A percentile compares a stretch with the other conserved stretches of the same genome.
phyloP scores from a whole-genome alignment of 92 coral and sea anemone species.

The Galaxea fascicularis region DNA sequence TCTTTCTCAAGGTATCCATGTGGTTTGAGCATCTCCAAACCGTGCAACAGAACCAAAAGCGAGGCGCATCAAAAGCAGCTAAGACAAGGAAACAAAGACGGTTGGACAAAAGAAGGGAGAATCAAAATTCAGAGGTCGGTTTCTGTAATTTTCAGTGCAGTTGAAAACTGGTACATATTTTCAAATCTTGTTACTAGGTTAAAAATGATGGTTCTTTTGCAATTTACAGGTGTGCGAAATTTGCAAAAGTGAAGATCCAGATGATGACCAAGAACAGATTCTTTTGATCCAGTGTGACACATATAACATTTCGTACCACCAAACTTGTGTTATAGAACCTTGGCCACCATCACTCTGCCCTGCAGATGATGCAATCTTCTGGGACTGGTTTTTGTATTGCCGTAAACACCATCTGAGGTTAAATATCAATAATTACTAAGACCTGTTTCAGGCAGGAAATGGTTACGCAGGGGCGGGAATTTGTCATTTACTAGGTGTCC shows the following conservation, averaged over 20 bases:
- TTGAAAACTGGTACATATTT: background rate
- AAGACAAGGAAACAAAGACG: slow-evolving; percentile 25
- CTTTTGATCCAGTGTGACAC: slow-evolving; percentile 39
- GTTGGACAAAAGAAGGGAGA: background rate
- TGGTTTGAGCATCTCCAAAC: slow-evolving; percentile 39
- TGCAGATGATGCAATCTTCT: slow-evolving; percentile 2
- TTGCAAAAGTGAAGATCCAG: slow-evolving; percentile 38
- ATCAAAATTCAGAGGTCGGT: background rate
- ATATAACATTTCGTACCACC: slow-evolving; percentile 33
- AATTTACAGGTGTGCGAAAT: slow-evolving; percentile 31
- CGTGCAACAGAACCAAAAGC: slow-evolving; percentile 28
- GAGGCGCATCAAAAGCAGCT: slow-evolving; percentile 44
- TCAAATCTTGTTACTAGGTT: background rate
- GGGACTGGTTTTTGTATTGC: slow-evolving; percentile 32
- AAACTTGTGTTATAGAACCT: slow-evolving; percentile 23
- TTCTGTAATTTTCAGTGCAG: slow-evolving; percentile 4
- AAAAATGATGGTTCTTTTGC: background rate
- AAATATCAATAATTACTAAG: slow-evolving; percentile 5
- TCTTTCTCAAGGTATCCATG: slow-evolving; percentile 47
- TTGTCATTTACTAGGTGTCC: slow-evolving; percentile 10
- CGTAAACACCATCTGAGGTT: slow-evolving; percentile 44
- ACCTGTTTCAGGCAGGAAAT: background rate
- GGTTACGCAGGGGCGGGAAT: background rate
- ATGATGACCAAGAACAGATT: slow-evolving; percentile 27
- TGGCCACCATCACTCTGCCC: background rate